Evolutionary conservation across 2,888 invertebrate species (phyloP).

Genomic region (Stenolophus ochropezus): DNA sequence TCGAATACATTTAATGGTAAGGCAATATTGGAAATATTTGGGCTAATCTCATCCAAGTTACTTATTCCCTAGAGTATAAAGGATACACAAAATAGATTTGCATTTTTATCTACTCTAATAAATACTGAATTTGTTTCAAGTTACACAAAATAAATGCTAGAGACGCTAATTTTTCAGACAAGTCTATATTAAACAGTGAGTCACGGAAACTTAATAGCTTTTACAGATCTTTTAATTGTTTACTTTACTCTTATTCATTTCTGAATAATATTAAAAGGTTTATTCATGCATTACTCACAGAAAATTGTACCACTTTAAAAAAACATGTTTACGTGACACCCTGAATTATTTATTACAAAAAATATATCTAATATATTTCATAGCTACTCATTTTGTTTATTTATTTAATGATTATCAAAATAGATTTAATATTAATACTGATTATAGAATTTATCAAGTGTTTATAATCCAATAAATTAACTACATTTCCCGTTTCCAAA

Average conservation of each 20-base stretch:
- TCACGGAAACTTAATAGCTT: too few relatives aligned
- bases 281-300: too few relatives aligned
- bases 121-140: conserved; percentile 45
- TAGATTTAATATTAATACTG: conserved; percentile 24
- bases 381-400: background rate
- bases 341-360: conserved; percentile 3
- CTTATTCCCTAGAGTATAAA: conserved; percentile 55
- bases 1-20: conserved; percentile 57
- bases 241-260: too few relatives aligned
- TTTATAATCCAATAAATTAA: too few relatives aligned
- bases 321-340: too few relatives aligned
- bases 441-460: background rate
- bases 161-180: background rate
- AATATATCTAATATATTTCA: background rate
- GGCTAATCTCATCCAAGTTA: conserved; percentile 39
- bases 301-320: too few relatives aligned
- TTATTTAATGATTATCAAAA: too few relatives aligned
- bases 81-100: conserved; percentile 60
- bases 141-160: background rate
- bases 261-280: too few relatives aligned
- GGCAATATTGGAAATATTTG: conserved; percentile 48
- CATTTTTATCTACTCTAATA: conserved; percentile 51
- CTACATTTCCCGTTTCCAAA: too few relatives aligned
- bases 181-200: too few relatives aligned
- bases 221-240: too few relatives aligned